Evolutionary conservation across 2,888 invertebrate species (phyloP).

Genomic region (Tenthredo scrophulariae): DNA sequence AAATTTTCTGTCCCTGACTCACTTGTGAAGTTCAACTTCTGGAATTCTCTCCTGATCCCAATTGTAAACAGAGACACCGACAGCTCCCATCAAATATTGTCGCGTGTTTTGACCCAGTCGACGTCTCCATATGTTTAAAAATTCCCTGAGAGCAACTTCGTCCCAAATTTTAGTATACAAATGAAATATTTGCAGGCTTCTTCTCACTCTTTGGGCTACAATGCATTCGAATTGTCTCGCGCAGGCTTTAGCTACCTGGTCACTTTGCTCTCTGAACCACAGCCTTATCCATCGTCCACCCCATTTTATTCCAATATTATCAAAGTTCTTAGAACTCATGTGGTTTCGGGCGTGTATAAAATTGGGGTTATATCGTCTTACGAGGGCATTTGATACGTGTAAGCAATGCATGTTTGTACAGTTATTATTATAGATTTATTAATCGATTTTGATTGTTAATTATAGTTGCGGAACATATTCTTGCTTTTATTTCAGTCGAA

Average conservation of each 20-base stretch:
- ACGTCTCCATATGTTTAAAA: conserved; percentile 78
- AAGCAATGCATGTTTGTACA: conserved; percentile 52
- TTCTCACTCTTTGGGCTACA: conserved; percentile 82
- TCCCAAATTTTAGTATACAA: conserved; percentile 84
- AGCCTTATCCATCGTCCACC: conserved; percentile 64
- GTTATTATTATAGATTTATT: not conserved
- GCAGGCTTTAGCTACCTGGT: conserved; percentile 67
- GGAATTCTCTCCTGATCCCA: conserved; percentile 83
- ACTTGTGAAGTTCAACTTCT: conserved; percentile 80
- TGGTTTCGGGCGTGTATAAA: conserved; percentile 50
- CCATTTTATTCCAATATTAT: conserved; percentile 62
- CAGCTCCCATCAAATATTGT: conserved; percentile 81
- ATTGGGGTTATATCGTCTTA: conserved; percentile 50
- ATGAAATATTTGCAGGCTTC: conserved; percentile 83
- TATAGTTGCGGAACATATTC: not conserved
- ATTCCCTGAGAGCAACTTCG: conserved; percentile 80
- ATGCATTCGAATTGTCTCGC: conserved; percentile 73
- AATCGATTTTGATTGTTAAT: not conserved
- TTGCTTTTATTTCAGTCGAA: not conserved
- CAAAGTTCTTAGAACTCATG: conserved; percentile 58
- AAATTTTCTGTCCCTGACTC: conserved; percentile 4
- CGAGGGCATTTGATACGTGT: conserved; percentile 44
- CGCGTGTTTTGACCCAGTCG: conserved; percentile 78
- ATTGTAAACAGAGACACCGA: conserved; percentile 81
- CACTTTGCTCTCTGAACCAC: conserved; percentile 70